Percentiles rank a stretch among this genome's conserved stretches.
phyloP scores from a whole-genome alignment of 2,797 vertebrate species.

The Argya squamiceps region DNA sequence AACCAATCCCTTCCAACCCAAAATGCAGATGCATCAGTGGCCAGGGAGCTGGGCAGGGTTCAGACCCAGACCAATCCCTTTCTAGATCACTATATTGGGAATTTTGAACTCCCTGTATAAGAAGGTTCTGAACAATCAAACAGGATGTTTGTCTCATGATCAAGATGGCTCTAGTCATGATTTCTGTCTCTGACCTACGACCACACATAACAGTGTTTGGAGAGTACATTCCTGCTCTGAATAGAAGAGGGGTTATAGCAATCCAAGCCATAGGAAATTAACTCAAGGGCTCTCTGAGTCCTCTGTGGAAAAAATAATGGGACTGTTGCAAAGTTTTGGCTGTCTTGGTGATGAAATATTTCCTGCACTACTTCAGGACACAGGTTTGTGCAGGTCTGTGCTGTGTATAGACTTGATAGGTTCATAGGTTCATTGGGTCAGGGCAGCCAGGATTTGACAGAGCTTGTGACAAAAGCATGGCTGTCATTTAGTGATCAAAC shows the following conservation, averaged over 20 bases:
- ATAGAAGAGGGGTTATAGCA: background rate
- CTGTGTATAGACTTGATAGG: rapidly evolving
- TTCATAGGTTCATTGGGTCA: background rate
- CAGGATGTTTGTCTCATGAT: background rate
- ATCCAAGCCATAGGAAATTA: background rate
- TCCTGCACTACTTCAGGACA: background rate
- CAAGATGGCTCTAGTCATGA: background rate
- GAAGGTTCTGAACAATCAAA: background rate
- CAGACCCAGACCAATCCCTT: background rate
- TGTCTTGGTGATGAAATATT: background rate
- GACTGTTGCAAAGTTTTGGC: background rate
- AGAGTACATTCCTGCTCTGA: background rate
- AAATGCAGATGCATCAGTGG: background rate
- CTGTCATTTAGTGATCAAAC: background rate
- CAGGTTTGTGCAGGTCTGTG: background rate
- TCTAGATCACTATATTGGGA: background rate
- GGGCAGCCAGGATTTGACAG: background rate
- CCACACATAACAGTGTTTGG: background rate
- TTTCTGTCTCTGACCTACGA: background rate
- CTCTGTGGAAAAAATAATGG: background rate
- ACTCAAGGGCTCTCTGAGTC: background rate
- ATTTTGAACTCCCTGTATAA: background rate
- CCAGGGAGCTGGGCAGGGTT: background rate
- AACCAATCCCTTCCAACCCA: background rate
- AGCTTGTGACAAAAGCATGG: background rate